Evolutionary conservation across 2,888 invertebrate genomes (phyloP).

Genomic region (Ennomos quercinarius): DNA sequence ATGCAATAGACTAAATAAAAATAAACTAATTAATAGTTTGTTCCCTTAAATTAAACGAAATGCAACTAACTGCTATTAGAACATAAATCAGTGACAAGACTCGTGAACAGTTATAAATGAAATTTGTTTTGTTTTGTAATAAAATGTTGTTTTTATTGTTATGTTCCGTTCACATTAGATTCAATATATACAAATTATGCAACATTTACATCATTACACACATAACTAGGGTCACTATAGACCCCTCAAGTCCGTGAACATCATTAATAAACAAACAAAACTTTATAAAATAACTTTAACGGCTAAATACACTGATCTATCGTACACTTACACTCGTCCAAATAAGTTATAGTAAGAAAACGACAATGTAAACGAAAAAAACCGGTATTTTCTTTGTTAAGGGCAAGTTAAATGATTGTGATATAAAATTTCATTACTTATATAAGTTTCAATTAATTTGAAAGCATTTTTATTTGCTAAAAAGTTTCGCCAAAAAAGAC

Average conservation of each 20-base stretch:
- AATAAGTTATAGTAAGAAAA: slow-evolving; percentile 11
- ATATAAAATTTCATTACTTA: too few relatives aligned
- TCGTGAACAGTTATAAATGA: slow-evolving; percentile 65
- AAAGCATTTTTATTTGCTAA: too few relatives aligned
- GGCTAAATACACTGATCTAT: slow-evolving; percentile 35
- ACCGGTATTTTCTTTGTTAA: slow-evolving; percentile 14
- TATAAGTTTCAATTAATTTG: too few relatives aligned
- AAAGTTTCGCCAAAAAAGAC: too few relatives aligned
- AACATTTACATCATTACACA: slow-evolving; percentile 81
- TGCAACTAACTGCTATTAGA: slow-evolving; percentile 63
- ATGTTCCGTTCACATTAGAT: slow-evolving; percentile 78
- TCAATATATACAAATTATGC: slow-evolving; percentile 84
- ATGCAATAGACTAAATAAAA: slow-evolving; percentile 59
- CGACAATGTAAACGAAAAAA: slow-evolving; percentile 21
- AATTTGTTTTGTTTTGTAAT: slow-evolving; percentile 77
- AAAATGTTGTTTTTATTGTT: slow-evolving; percentile 79
- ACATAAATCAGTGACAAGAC: slow-evolving; percentile 79
- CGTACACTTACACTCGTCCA: slow-evolving; percentile 16
- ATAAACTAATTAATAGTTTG: slow-evolving; percentile 52
- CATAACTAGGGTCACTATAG: slow-evolving; percentile 40
- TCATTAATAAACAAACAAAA: slow-evolving; percentile 22
- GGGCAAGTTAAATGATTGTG: too few relatives aligned
- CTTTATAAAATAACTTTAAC: slow-evolving; percentile 66
- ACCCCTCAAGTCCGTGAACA: slow-evolving; percentile 27
- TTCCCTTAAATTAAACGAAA: slow-evolving; percentile 53